phyloP scores from a whole-genome alignment of 2,113 vertebrate species.

The Xenus cinereus region DNA sequence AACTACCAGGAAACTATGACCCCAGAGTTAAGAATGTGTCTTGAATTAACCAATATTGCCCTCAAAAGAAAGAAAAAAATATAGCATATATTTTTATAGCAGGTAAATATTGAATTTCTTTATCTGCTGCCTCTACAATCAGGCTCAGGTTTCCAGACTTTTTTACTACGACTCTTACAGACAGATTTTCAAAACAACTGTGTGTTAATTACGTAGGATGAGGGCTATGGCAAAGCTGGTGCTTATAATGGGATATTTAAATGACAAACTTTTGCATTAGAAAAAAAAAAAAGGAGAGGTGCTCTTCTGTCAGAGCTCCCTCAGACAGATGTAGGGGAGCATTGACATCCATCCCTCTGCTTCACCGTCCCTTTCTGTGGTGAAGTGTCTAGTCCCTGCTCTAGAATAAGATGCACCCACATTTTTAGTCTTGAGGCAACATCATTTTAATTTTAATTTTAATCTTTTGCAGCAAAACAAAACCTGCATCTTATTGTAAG shows the following conservation, averaged over 20 bases:
- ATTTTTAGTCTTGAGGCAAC: background rate
- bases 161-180: background rate
- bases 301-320: background rate
- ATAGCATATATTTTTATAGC: background rate
- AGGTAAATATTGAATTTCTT: background rate
- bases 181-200: background rate
- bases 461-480: constrained; percentile 68
- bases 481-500: constrained; percentile 70
- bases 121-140: background rate
- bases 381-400: background rate
- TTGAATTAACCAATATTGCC: background rate
- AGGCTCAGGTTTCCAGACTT: background rate
- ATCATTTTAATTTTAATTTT: constrained; percentile 43
- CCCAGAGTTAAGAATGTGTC: background rate
- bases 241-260: background rate
- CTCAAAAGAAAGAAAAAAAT: background rate
- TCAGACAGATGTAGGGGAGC: background rate
- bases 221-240: background rate
- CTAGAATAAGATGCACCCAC: background rate
- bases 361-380: background rate
- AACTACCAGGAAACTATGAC: background rate
- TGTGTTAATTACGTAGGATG: background rate
- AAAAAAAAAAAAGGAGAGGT: background rate
- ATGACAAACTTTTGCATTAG: background rate
- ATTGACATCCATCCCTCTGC: background rate